phyloP scores from a whole-genome alignment of 2,888 invertebrate genomes.

The Cantharis rustica region DNA sequence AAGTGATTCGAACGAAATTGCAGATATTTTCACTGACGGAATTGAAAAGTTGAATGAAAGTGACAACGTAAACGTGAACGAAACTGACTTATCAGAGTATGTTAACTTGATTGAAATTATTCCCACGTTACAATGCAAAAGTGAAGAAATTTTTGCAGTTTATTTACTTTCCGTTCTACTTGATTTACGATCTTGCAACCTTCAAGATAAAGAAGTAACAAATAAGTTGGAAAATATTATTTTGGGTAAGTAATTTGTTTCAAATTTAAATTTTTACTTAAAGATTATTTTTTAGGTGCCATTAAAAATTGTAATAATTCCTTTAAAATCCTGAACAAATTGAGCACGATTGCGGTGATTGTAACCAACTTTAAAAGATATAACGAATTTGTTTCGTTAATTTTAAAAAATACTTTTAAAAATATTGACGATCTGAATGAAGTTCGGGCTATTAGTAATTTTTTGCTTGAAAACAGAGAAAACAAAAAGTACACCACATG shows the following conservation, averaged over 20 bases:
- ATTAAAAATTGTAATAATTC: neutral
- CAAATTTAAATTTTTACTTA: constrained; percentile 20
- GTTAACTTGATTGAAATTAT: constrained; percentile 42
- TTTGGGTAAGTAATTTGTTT: constrained; percentile 39
- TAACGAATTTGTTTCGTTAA: neutral
- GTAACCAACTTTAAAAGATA: neutral
- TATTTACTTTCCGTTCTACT: constrained; percentile 44
- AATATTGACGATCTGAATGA: neutral
- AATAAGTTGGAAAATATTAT: constrained; percentile 36
- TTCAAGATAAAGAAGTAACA: constrained; percentile 12
- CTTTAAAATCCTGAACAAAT: neutral
- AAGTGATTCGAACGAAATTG: neutral
- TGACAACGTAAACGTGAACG: constrained; percentile 26
- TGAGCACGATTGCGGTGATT: neutral
- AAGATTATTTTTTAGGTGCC: neutral
- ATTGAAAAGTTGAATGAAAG: neutral
- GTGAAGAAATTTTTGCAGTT: constrained; percentile 41
- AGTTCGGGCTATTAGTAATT: neutral
- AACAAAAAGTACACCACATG: neutral
- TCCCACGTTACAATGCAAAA: constrained; percentile 42
- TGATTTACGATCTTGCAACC: constrained; percentile 35
- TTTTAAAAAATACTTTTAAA: neutral
- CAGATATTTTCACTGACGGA: neutral
- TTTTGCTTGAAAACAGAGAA: neutral
- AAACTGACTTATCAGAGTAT: constrained; percentile 30